Percentiles rank a stretch among this genome's conserved stretches.
Conservation (phyloP, 2,888 invertebrate species). For the Herminia tarsipennalis region DNA sequence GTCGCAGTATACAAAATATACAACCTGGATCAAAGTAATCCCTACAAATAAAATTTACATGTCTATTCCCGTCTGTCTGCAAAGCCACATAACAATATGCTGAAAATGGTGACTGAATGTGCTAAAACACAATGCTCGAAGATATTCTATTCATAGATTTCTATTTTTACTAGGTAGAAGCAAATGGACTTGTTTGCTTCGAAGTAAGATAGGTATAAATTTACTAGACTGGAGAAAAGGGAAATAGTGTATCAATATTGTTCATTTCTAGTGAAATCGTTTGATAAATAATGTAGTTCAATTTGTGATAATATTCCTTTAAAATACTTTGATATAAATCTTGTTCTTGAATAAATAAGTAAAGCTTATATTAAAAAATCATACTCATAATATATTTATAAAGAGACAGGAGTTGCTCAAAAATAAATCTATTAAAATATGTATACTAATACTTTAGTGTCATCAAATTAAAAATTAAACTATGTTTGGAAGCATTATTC, state of each 20-base stretch:
- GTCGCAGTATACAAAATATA: neutral
- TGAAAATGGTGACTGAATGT: constrained; percentile 29
- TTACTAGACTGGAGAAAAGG: neutral
- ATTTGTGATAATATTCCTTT: too few relatives aligned
- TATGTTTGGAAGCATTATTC: too few relatives aligned
- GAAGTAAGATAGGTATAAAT: neutral
- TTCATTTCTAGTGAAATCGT: too few relatives aligned
- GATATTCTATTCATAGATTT: constrained; percentile 36
- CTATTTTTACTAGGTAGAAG: constrained; percentile 24
- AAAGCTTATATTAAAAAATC: too few relatives aligned
- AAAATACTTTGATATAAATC: too few relatives aligned
- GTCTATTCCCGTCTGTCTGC: constrained; percentile 26
- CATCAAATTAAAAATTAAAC: too few relatives aligned
- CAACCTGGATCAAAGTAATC: constrained; percentile 8
- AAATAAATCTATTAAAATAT: constrained; percentile 4
- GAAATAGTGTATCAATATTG: neutral
- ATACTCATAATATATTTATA: too few relatives aligned
- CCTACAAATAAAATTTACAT: constrained; percentile 14
- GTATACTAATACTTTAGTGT: neutral
- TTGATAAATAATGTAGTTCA: too few relatives aligned
- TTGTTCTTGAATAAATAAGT: too few relatives aligned
- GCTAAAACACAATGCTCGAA: constrained; percentile 41
- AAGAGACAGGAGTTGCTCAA: too few relatives aligned
- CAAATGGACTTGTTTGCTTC: constrained; percentile 4
- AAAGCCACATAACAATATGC: constrained; percentile 17